Percentiles rank a stretch among this genome's conserved stretches.
Evolutionary conservation across 1,140 invertebrate genomes (phyloP).

Genomic region (Cotesia glomerata): DNA sequence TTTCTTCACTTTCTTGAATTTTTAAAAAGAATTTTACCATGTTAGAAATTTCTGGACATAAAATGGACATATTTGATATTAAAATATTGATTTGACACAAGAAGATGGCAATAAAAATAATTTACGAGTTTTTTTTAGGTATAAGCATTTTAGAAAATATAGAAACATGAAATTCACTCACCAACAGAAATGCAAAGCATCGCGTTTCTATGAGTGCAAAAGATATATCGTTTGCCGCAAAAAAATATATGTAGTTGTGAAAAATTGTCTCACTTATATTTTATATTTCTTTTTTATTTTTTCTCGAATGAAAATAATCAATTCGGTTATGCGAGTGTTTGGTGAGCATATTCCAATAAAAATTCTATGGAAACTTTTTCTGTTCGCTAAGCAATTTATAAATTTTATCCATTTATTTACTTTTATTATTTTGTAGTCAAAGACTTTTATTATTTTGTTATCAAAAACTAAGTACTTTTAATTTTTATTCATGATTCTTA

Average conservation of each 20-base stretch:
- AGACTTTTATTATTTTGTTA: no score
- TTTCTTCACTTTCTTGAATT: no score
- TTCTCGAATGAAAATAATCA: not conserved
- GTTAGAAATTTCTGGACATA: no score
- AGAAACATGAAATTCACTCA: not conserved
- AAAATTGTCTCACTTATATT: slow-evolving; percentile 24
- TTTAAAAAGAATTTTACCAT: no score
- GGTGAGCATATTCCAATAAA: not conserved
- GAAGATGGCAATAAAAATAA: not conserved
- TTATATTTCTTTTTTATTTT: not conserved
- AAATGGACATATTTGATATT: no score
- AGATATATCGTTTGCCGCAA: slow-evolving; percentile 3
- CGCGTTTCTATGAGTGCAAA: slow-evolving; percentile 17
- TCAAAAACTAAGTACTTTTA: no score
- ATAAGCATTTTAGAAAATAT: no score
- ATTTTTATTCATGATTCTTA: no score
- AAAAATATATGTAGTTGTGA: slow-evolving; percentile 19
- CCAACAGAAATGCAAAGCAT: slow-evolving; percentile 25
- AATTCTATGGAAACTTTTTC: slow-evolving; percentile 1
- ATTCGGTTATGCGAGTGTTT: not conserved
- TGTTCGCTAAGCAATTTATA: not conserved
- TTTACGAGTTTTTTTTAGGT: not conserved
- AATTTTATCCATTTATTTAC: not conserved
- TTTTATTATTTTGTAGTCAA: no score
- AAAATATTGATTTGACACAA: not conserved